Percentiles rank a stretch among this genome's conserved stretches.
These are phyloP conservation scores for Zaprionus kolodkinae DNA, from an alignment of 1,140 invertebrate species.

Conservation along the genomic window DNA sequence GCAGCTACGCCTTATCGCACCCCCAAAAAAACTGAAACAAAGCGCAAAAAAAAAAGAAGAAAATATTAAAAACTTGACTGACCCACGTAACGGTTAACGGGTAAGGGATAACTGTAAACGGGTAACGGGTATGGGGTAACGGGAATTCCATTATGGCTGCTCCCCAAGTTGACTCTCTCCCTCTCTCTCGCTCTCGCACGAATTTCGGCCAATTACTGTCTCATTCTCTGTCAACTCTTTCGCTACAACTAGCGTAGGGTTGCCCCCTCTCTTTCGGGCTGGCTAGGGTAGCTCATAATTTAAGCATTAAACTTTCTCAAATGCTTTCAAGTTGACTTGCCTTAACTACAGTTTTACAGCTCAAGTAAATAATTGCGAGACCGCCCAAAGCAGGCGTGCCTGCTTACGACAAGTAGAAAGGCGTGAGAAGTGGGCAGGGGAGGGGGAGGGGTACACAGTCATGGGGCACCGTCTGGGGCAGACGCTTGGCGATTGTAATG, in stretches of 20 bases:
- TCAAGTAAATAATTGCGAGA: slow-evolving; percentile 79
- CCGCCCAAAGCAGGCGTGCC: slow-evolving; percentile 16
- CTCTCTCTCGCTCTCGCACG: slow-evolving; percentile 63
- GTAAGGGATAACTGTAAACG: background rate
- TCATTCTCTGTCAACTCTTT: slow-evolving; percentile 82
- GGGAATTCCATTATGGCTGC: background rate
- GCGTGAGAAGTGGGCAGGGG: slow-evolving; percentile 1
- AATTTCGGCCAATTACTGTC: slow-evolving; percentile 79
- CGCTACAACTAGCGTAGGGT: background rate
- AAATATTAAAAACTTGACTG: slow-evolving; percentile 59
- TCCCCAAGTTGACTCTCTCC: slow-evolving; percentile 42
- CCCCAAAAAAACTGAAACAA: background rate
- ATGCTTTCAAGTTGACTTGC: slow-evolving; percentile 82
- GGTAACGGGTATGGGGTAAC: background rate
- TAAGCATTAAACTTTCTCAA: slow-evolving; percentile 81
- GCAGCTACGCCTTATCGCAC: slow-evolving; percentile 70
- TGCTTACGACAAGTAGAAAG: background rate
- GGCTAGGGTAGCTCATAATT: slow-evolving; percentile 74
- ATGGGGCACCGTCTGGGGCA: slow-evolving; percentile 4
- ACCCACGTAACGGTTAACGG: slow-evolving; percentile 32
- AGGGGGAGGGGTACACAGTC: background rate
- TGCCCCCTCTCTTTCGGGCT: background rate
- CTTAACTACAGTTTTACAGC: slow-evolving; percentile 82
- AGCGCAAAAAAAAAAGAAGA: background rate
- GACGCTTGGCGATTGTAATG: slow-evolving; percentile 68